A percentile compares a stretch with the other conserved stretches of the same genome.
phyloP scores from a whole-genome alignment of 2,888 invertebrate genomes.

The Folsomia manolachei region DNA sequence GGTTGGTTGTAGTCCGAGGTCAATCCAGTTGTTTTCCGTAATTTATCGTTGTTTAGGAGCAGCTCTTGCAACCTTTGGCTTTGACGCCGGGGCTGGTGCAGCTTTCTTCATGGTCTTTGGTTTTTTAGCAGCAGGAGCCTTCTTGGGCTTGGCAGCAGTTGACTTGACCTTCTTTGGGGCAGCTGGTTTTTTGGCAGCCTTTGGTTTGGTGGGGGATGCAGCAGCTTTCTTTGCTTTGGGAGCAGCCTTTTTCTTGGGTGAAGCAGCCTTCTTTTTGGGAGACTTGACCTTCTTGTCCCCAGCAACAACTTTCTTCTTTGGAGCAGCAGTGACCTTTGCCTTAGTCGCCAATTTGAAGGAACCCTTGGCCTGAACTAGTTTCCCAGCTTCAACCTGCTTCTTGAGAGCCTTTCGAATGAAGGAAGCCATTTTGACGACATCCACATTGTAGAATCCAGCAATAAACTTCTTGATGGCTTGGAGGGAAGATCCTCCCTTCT shows the following conservation, averaged over 20 bases:
- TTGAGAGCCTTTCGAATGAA: constrained; percentile 64
- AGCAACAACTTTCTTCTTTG: neutral
- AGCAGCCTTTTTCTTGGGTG: constrained; percentile 18
- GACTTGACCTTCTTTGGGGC: neutral
- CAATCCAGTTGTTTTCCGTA: neutral
- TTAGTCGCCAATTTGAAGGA: constrained; percentile 26
- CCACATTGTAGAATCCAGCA: constrained; percentile 60
- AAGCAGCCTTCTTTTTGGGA: neutral
- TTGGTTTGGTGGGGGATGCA: constrained; percentile 7
- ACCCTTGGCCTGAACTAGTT: constrained; percentile 46
- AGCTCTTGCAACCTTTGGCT: neutral
- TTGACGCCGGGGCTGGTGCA: neutral
- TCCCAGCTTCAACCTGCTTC: constrained; percentile 57
- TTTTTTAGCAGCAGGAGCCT: neutral
- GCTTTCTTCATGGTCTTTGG: neutral
- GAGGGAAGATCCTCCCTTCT: constrained; percentile 61
- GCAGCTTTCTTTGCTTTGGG: constrained; percentile 7
- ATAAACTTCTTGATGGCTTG: constrained; percentile 65
- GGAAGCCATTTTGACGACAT: constrained; percentile 60
- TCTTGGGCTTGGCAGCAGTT: neutral
- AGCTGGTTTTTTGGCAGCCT: constrained; percentile 7
- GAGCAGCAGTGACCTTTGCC: constrained; percentile 3
- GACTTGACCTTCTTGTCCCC: neutral
- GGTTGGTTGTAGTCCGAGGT: neutral
- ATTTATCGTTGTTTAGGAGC: neutral